Evolutionary conservation across 2,888 invertebrate species (phyloP).

Genomic region (Plusia festucae): DNA sequence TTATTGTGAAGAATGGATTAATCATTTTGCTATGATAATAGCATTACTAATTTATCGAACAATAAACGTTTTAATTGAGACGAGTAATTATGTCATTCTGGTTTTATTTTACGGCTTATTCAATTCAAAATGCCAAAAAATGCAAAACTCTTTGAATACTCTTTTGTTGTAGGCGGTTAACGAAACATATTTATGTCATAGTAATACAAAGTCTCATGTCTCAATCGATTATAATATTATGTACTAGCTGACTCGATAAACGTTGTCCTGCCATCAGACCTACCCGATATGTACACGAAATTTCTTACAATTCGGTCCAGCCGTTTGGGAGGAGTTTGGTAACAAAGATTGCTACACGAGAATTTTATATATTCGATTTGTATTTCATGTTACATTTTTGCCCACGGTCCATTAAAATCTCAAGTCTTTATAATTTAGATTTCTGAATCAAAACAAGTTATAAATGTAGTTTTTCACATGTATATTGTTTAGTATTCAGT

Average conservation of each 20-base stretch:
- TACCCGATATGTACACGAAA: too few species aligned
- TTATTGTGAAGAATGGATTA: not conserved
- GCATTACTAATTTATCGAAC: not conserved
- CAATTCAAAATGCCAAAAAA: not conserved
- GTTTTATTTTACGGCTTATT: not conserved
- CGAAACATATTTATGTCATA: not conserved
- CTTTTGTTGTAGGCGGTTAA: not conserved
- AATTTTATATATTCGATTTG: too few species aligned
- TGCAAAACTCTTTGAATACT: not conserved
- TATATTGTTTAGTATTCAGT: slow-evolving; percentile 53
- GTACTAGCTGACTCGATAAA: too few species aligned
- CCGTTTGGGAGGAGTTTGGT: too few species aligned
- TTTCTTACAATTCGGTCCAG: too few species aligned
- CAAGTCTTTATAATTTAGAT: not conserved
- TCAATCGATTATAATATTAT: slow-evolving; percentile 1
- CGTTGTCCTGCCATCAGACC: too few species aligned
- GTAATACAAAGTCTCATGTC: not conserved
- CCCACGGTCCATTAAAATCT: not conserved
- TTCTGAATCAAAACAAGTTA: slow-evolving; percentile 10
- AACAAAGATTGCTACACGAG: too few species aligned
- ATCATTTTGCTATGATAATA: not conserved
- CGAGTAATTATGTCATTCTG: not conserved
- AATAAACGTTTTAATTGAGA: not conserved
- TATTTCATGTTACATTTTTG: not conserved
- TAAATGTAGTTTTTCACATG: slow-evolving; percentile 25